These are phyloP conservation scores for Xylota sylvarum DNA, from an alignment of 2,888 invertebrate genomes.

Conservation along the genomic window DNA sequence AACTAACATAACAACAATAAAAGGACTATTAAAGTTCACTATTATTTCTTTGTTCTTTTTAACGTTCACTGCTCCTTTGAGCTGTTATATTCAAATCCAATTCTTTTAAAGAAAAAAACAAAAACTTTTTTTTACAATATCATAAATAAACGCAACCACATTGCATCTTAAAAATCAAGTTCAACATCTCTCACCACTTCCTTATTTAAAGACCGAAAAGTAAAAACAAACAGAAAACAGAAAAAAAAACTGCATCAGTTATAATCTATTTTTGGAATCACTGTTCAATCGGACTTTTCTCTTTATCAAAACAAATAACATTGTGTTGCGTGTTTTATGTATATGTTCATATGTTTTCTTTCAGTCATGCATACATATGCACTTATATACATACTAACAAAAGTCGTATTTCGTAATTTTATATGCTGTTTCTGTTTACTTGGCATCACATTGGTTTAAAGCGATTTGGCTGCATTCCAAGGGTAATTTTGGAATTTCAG, in stretches of 20 bases:
- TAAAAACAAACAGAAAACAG: slow-evolving; percentile 1
- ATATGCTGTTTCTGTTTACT: slow-evolving; percentile 32
- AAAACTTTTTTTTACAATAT: background rate
- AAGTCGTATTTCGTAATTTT: background rate
- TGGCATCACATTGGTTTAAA: slow-evolving; percentile 48
- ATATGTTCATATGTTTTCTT: background rate
- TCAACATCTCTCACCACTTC: slow-evolving; percentile 27
- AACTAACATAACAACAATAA: no score
- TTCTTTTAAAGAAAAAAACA: no score
- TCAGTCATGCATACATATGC: no score
- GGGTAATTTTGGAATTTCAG: slow-evolving; percentile 49
- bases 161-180: slow-evolving; percentile 36
- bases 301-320: slow-evolving; percentile 46
- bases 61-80: background rate
- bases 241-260: slow-evolving; percentile 28
- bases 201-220: background rate
- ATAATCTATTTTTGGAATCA: slow-evolving; percentile 30
- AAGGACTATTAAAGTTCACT: background rate
- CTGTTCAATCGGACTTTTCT: slow-evolving; percentile 12
- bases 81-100: background rate
- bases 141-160: background rate
- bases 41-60: background rate
- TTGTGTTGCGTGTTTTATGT: background rate
- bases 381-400: background rate
- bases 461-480: slow-evolving; percentile 50